These are phyloP conservation scores for Ondatra zibethicus DNA, from an alignment of 2,113 vertebrate genomes.

Conservation along the genomic window DNA sequence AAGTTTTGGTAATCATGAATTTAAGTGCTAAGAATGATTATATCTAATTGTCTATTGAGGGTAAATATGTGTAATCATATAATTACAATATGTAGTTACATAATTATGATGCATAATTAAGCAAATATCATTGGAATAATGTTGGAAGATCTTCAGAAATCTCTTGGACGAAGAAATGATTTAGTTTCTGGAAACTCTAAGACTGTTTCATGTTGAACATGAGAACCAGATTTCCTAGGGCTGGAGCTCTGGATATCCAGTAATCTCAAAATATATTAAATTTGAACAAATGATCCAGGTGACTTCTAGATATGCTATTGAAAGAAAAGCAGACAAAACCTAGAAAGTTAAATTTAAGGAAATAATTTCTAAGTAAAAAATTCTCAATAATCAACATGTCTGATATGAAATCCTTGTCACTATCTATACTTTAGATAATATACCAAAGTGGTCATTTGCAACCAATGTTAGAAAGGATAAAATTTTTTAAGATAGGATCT, in stretches of 20 bases:
- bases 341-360: neutral
- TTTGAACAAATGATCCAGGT: neutral
- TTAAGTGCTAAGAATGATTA: slow-evolving; percentile 61
- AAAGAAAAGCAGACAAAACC: neutral
- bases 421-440: neutral
- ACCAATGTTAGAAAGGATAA: neutral
- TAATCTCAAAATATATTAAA: neutral
- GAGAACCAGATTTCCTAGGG: neutral
- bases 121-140: slow-evolving; percentile 60
- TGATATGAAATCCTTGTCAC: neutral
- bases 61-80: slow-evolving; percentile 68
- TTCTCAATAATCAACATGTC: neutral
- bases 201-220: neutral
- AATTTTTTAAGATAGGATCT: neutral
- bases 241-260: neutral
- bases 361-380: neutral
- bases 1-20: slow-evolving; percentile 55
- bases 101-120: slow-evolving; percentile 72
- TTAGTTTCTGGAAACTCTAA: slow-evolving; percentile 12
- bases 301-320: neutral
- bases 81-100: slow-evolving; percentile 64
- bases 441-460: neutral
- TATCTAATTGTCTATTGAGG: slow-evolving; percentile 68
- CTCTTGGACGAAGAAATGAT: neutral
- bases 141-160: slow-evolving; percentile 51